Evolutionary conservation across 2,113 vertebrate species (phyloP).

Genomic region (Larimichthys polyactis): DNA sequence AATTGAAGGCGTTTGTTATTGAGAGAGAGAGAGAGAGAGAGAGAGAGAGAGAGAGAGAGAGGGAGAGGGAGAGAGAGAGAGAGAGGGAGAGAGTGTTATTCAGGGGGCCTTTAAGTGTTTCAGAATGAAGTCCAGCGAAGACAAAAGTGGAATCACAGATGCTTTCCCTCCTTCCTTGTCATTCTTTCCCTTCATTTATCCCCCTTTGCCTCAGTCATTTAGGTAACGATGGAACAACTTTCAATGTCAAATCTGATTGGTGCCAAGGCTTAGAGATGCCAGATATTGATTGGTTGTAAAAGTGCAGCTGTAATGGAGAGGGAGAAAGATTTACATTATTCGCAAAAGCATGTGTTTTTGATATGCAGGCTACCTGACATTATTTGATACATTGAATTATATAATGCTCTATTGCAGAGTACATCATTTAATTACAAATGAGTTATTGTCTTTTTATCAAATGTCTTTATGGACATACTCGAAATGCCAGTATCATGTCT

Average conservation of each 20-base stretch:
- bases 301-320: constrained; percentile 56
- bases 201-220: constrained; percentile 25
- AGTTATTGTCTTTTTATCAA: neutral
- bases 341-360: neutral
- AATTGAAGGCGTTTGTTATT: constrained; percentile 88
- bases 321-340: constrained; percentile 22
- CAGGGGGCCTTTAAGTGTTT: constrained; percentile 73
- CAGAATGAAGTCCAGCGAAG: constrained; percentile 83
- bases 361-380: neutral
- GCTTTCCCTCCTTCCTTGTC: constrained; percentile 59
- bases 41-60: constrained; percentile 43
- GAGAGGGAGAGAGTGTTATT: constrained; percentile 38
- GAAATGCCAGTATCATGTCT: neutral
- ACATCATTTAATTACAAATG: neutral
- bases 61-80: neutral
- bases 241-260: constrained; percentile 77
- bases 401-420: neutral
- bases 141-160: constrained; percentile 76
- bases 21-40: neutral
- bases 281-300: constrained; percentile 63
- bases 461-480: neutral
- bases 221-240: constrained; percentile 61
- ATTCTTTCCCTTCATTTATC: constrained; percentile 35
- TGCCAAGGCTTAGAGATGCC: constrained; percentile 70
- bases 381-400: neutral